phyloP scores from a whole-genome alignment of 1,140 invertebrate species.

The Diplogasteroides magnus region DNA sequence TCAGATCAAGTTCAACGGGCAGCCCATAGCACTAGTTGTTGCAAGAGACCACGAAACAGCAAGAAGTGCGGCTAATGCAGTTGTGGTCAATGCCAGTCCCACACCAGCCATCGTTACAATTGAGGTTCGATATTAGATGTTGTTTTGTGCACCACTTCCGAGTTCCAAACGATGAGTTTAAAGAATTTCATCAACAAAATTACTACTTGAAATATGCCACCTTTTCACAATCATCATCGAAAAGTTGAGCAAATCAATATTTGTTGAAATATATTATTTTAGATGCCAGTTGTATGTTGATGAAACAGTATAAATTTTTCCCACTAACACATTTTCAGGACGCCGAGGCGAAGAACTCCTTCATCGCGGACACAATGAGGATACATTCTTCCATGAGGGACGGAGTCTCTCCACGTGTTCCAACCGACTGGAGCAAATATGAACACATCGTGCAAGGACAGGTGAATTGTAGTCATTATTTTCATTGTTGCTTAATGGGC shows the following conservation, averaged over 20 bases:
- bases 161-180: no score
- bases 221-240: no score
- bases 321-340: slow-evolving; percentile 63
- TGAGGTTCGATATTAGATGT: slow-evolving; percentile 58
- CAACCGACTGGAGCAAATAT: slow-evolving; percentile 49
- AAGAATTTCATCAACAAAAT: no score
- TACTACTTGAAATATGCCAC: no score
- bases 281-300: no score
- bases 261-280: no score
- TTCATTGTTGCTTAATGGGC: no score
- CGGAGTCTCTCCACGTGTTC: slow-evolving; percentile 10
- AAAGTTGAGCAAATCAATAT: no score
- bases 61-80: slow-evolving; percentile 69
- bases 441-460: slow-evolving; percentile 63
- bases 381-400: slow-evolving; percentile 41
- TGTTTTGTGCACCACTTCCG: no score
- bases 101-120: slow-evolving; percentile 74
- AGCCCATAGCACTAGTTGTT: slow-evolving; percentile 72
- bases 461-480: background rate
- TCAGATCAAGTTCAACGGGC: slow-evolving; percentile 69
- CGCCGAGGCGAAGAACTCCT: slow-evolving; percentile 70
- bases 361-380: slow-evolving; percentile 55
- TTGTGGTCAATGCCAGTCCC: slow-evolving; percentile 72
- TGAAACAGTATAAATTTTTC: no score
- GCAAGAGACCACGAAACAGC: slow-evolving; percentile 70